These are phyloP conservation scores for Uloborus diversus DNA, from an alignment of 1,140 invertebrate genomes.

Conservation along the genomic window DNA sequence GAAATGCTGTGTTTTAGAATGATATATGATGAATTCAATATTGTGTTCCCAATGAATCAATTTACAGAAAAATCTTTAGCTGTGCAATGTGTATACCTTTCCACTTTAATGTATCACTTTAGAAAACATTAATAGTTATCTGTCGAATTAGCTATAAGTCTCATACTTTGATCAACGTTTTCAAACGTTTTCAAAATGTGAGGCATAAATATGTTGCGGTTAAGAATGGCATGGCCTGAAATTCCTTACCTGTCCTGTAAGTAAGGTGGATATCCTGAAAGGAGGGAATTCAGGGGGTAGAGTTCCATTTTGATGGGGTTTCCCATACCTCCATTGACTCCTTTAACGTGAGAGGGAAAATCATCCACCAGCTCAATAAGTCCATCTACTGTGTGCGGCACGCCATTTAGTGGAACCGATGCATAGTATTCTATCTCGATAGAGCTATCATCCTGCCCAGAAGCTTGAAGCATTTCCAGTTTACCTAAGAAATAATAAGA, in stretches of 20 bases:
- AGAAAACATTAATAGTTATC: no score
- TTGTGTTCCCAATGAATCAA: no score
- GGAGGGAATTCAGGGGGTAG: constrained; percentile 13
- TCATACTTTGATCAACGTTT: no score
- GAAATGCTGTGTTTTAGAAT: no score
- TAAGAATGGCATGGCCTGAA: no score
- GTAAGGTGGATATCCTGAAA: background rate
- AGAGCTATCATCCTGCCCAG: background rate
- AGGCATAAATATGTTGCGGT: no score
- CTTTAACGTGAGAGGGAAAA: constrained; percentile 28
- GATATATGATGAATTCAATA: no score
- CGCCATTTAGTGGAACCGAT: constrained; percentile 2
- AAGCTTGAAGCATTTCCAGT: constrained; percentile 12
- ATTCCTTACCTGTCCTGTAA: constrained; percentile 36
- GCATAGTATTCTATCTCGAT: constrained; percentile 47
- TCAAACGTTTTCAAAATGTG: no score
- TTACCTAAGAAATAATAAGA: constrained; percentile 5
- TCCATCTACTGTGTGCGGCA: constrained; percentile 25
- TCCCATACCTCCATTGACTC: constrained; percentile 33
- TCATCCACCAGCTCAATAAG: constrained; percentile 35
- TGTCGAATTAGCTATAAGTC: no score
- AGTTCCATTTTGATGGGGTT: constrained; percentile 47
- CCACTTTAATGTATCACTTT: no score
- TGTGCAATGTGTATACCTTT: no score
- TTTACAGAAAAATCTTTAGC: no score